Base-by-base conservation (phyloP, 2,888 invertebrate genomes). In the Spicauda simplicius region DNA sequence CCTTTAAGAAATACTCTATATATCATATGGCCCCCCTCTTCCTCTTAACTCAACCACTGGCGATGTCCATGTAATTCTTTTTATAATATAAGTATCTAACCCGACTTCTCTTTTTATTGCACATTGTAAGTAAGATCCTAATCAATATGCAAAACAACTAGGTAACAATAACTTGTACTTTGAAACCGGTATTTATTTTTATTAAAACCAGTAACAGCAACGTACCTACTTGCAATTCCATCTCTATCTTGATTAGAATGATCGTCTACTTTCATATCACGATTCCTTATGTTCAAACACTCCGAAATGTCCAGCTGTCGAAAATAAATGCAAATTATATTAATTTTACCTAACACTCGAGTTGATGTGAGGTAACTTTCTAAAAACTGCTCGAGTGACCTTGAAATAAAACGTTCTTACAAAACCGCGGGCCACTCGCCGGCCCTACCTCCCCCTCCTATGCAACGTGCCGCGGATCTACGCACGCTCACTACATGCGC, bases 401-500 rank as follows among this genome's bases (percentile, higher is more conserved):
- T 93, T 93, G 93, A 93, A 92, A 91, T 89, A 90, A 90, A 92
- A 88, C 86, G 87, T 84, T 92, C 82, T 93, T 93, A 93, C 93
- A 91, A 93, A 91, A 93, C 89, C 86, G 90, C 90, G 87, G 82
- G 80, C 88, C 88, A 83, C 84, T 89, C 90, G 89, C 88, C 81
- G 86, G 82, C 84, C 85, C 83, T 84, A 82, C 82, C 80, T 79
- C 86, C 81, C 82, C 84, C 77, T 74, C 79, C 79, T 76, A 73
- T 80, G 84, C 85, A 83, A 76, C 80, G 80, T 77, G 79, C 82
- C 82, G 80, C 84, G 77, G 80, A 81, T 81, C 83, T 86, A 87
- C 90, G 85, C 90, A 87, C 86, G 81, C 84, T 80, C 82, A 80
- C 73, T 78, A 83, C 85, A 82, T 60, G 74, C 80, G 77, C 83